Conservation (phyloP, 2,797 vertebrate genomes). For the Acanthurus lineatus region DNA sequence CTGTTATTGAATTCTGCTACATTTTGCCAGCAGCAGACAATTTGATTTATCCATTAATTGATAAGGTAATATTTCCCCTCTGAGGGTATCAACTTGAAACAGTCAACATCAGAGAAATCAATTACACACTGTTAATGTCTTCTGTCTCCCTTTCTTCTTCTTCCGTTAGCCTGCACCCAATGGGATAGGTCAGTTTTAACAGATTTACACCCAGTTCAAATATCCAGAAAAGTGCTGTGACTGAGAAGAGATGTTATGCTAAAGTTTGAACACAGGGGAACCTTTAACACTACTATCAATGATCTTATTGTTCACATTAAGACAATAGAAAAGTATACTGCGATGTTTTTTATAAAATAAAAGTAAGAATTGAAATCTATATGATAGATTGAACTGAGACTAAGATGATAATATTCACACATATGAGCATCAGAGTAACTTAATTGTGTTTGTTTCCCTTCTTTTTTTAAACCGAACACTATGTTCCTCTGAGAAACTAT, state of each 20-base stretch:
- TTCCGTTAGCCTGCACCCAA: background rate
- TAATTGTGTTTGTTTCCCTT: background rate
- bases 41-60: constrained; percentile 25
- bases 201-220: constrained; percentile 14
- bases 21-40: constrained; percentile 13
- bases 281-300: background rate
- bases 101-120: constrained; percentile 24
- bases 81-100: constrained; percentile 14
- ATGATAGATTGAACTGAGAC: background rate
- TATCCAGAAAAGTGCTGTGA: background rate
- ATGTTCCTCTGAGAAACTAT: background rate
- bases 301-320: background rate
- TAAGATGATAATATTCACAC: background rate
- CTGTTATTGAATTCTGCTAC: constrained; percentile 26
- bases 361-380: background rate
- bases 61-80: constrained; percentile 27
- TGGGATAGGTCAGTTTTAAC: background rate
- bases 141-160: constrained; percentile 5
- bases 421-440: no score
- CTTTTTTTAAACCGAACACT: background rate
- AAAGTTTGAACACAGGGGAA: background rate
- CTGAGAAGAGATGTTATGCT: background rate
- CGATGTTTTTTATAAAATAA: background rate
- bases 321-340: background rate
- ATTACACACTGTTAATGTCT: constrained; percentile 6